Evolutionary conservation across 2,113 vertebrate genomes (phyloP), one percentile per base, ranked within the genome.

Genomic region (Scortum barcoo): DNA sequence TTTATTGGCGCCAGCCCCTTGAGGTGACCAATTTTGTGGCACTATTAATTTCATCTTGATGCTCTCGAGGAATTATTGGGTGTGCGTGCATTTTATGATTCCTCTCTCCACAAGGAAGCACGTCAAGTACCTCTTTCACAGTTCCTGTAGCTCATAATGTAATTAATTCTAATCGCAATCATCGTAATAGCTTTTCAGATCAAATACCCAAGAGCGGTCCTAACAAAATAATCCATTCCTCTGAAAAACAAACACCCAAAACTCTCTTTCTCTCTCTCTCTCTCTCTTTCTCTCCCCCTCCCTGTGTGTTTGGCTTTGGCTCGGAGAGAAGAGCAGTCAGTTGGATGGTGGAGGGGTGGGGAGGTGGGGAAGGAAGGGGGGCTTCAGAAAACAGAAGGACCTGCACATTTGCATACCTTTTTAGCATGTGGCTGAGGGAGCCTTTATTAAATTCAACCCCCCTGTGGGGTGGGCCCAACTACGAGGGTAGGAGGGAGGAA

Each of bases 151-250:
- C 86, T 89, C 79, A 40, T 88, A 92, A 88, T 89, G 89, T 93
- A 91, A 95, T 93, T 92, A 92, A 95, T 93, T 91, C 85, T 88
- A 91, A 94, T 93, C 88, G 74, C 89, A 93, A 92, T 93, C 91
- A 93, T 91, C 85, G 66, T 92, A 91, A 92, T 92, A 93, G 93
- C 90, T 93, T 93, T 90, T 91, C 88, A 87, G 88, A 93, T 93
- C 92, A 95, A 93, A 95, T 91, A 90, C 90, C 92, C 94, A 87
- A 84, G 87, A 93, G 93, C 89, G 26, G 82, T 91, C 83, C 85
- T 85, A 83, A 89, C 88, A 90, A 92, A 93, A 92, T 93, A 86
- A 94, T 92, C 91, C 84, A 89, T 92, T 89, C 86, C 88, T 78
- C 68, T 73, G 72, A 89, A 93, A 92, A 91, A 94, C 90, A 92